Base-by-base conservation (phyloP, 2,113 vertebrate species). In the Grammomys dolichurus region DNA sequence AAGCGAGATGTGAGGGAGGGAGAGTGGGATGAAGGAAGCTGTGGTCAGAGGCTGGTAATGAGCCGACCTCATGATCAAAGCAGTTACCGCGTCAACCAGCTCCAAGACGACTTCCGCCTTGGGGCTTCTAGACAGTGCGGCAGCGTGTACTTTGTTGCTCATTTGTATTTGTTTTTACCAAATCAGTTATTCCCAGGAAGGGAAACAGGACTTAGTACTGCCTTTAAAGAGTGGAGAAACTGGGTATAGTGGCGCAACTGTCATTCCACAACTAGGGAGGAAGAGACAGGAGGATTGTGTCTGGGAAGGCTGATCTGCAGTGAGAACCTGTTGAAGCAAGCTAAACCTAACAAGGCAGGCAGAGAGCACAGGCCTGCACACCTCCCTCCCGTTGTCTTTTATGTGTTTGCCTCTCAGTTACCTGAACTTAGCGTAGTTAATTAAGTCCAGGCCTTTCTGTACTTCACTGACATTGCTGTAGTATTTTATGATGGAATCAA, bases 381-480 rank as follows among this genome's bases (percentile, higher is more conserved):
- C 33, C 3, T 9, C 19, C 73, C 26, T 67, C 51, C 46, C 24
- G 26, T 60, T 60, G 51, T 63, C 6, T 67, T 9, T 54, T 13
- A 36, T 14, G 12, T 17, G 51, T 31, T 73, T 89, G 65, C 63
- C 5, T 2, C 36, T 48, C 65, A 76, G 46, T 69, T 31, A 40
- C 56, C 40, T 85, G 86, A 80, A 87, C 36, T 40, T 65, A 89
- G 31, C 17, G 36, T 93, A 5, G 28, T 31, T 58, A 92, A 58
- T 31, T 58, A 92, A 58, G 3, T 12, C 60, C 26, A 48, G 33
- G 87, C 95, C 19, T 78, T 81, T 88, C 46, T 95, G 85, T 75
- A 73, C 78, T 87, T 93, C 76, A 77, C 56, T 89, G 54, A 31
- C 46, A 46, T 93, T 85, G 85, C 67, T 91, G 73, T 81, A 82